Base-by-base conservation (phyloP, 2,797 vertebrate species). In the Pempheris klunzingeri region DNA sequence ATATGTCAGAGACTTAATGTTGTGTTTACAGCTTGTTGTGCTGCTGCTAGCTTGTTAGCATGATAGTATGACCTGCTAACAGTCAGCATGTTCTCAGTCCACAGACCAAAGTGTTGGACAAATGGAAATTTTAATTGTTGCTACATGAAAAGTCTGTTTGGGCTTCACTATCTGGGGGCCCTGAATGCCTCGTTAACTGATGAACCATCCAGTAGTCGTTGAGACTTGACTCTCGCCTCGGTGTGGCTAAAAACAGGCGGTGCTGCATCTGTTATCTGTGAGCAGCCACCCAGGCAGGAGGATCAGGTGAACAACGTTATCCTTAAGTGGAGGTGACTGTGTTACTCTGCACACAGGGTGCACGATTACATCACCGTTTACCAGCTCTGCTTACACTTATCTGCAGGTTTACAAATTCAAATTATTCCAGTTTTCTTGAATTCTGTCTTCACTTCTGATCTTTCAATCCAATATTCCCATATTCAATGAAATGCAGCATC, bases 231-330 rank as follows among this genome's bases (percentile, higher is more conserved):
- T n/a, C n/a, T n/a, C 39, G 0, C 32, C 2, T 12, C 63, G 8
- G n/a, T 22, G 28, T n/a, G 26, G 28, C 30, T 60, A 5, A 34
- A 44, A 38, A 34, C 43, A 24, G 2, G 20, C 44, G 3, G 70
- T 53, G 47, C 5, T 53, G 67, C 20, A 3, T 1, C 53, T n/a
- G n/a, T n/a, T n/a, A n/a, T n/a, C n/a, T n/a, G n/a, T n/a, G n/a
- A n/a, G n/a, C n/a, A n/a, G n/a, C n/a, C n/a, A n/a, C n/a, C n/a
- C 4, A 58, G 14, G 26, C 30, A 20, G 44, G 46, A 69, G 13
- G 70, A 83, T 73, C 74, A 71, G 64, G 38, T 74, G 52, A 22
- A 60, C 26, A 38, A 88, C 76, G 17, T 24, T 20, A 87, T 77
- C 71, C 47, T 22, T 6, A 28, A 13, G 59, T 53, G 67, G 69